These are phyloP conservation scores for Pica pica DNA, from an alignment of 2,113 vertebrate species.

Conservation along the genomic window DNA sequence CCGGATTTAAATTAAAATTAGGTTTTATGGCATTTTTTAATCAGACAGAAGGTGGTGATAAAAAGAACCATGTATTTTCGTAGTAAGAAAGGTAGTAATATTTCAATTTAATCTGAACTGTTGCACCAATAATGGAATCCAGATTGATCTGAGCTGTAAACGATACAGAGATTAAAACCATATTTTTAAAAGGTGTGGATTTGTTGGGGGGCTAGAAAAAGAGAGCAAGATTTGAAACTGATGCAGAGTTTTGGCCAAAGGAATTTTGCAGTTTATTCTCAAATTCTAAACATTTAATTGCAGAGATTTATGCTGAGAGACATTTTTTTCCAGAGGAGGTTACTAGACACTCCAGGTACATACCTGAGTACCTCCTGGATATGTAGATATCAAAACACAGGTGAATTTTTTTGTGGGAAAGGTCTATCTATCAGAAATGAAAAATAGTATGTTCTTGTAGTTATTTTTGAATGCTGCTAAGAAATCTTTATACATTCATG, in stretches of 20 bases:
- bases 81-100: constrained; percentile 82
- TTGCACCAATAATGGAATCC: constrained; percentile 81
- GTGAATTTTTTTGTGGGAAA: not conserved
- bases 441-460: constrained; percentile 50
- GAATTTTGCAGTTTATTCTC: constrained; percentile 25
- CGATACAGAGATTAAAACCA: constrained; percentile 75
- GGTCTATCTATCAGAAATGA: constrained; percentile 36
- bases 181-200: constrained; percentile 73
- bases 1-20: constrained; percentile 88
- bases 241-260: constrained; percentile 7
- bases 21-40: constrained; percentile 88
- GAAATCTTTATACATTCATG: constrained; percentile 57
- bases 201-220: not conserved
- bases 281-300: not conserved
- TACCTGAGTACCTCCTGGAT: constrained; percentile 10
- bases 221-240: constrained; percentile 1
- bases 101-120: constrained; percentile 82
- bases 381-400: not conserved
- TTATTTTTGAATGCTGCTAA: constrained; percentile 61
- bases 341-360: constrained; percentile 27
- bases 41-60: constrained; percentile 85
- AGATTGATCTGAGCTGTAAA: constrained; percentile 79
- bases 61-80: constrained; percentile 82
- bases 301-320: not conserved
- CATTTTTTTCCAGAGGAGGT: not conserved